Evolutionary conservation across 1,140 invertebrate species (phyloP), one percentile per base, ranked within the genome.

Genomic region (Neodiprion lecontei): DNA sequence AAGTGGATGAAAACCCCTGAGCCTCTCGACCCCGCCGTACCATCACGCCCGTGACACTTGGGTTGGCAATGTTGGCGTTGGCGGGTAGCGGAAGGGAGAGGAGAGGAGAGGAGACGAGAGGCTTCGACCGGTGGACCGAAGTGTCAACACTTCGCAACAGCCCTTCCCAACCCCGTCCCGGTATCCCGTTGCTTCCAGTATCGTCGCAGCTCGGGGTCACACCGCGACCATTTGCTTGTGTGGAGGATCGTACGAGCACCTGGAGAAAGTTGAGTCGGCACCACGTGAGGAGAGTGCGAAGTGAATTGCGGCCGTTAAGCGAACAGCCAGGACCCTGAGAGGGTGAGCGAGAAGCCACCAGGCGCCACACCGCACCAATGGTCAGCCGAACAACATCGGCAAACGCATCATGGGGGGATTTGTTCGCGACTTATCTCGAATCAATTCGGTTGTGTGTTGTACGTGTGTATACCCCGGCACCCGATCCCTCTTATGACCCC

Each of bases 341-440:
- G 28, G 11, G 53, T 14, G n/a, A 17, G 53, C 4, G 53, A 49
- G 71, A 48, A 71, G 67, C 9, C 73, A 66, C 72, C 76, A 74
- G 73, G 71, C 61, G 70, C 70, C 72, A 72, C 61, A 73, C 70
- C 72, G 74, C 11, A 21, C 68, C 21, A 47, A 47, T 8, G 68
- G 68, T 69, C 21, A 23, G 23, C 28, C 28, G 68, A 69, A 69
- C 14, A 69, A 28, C 68, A 23, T 47, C 68, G 21, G 23, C 68
- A 69, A 78, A 75, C 75, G 77, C 75, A 79, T 80, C 61, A 40
- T 40, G 28, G 5, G 76, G 77, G 81, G 79, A 83, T 83, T 84
- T 83, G 81, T 84, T 76, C 79, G 77, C 69, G 72, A 81, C 82
- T 79, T 84, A 83, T 83, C 81, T 81, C 72, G 77, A 82, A 84